phyloP scores from a whole-genome alignment of 2,888 invertebrate genomes.

The Boloria selene region DNA sequence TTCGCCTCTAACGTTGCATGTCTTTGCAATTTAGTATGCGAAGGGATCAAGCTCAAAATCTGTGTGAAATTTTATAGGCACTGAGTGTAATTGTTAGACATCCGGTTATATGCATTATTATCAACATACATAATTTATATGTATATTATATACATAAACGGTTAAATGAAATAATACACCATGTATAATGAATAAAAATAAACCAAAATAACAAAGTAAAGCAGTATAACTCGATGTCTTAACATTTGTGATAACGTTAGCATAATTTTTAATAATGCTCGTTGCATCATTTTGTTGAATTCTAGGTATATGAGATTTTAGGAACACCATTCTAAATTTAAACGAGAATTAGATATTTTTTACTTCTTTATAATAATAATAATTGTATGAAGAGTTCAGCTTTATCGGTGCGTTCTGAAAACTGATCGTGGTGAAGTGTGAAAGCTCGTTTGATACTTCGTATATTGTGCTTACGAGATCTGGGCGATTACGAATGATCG shows the following conservation, averaged over 20 bases:
- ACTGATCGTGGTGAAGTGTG: constrained; percentile 45
- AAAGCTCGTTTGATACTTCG: constrained; percentile 57
- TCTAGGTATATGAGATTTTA: constrained; percentile 56
- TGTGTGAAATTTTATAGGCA: constrained; percentile 52
- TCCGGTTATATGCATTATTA: constrained; percentile 6
- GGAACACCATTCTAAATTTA: constrained; percentile 68
- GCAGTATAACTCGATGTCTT: constrained; percentile 4
- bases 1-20: constrained; percentile 45
- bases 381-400: constrained; percentile 59
- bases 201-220: not conserved
- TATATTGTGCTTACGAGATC: constrained; percentile 58
- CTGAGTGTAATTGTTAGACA: constrained; percentile 36
- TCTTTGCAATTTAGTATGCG: constrained; percentile 14
- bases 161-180: not conserved
- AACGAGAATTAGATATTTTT: constrained; percentile 67
- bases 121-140: not conserved
- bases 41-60: constrained; percentile 57
- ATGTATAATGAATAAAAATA: not conserved
- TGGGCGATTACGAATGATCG: constrained; percentile 18
- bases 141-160: not conserved
- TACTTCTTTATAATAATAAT: constrained; percentile 62
- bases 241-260: constrained; percentile 24
- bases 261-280: constrained; percentile 34
- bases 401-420: constrained; percentile 57
- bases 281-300: constrained; percentile 22